Evolutionary conservation across 1,140 invertebrate species (phyloP), one percentile per base, ranked within the genome.

Genomic region (Drosophila nigromelanica): DNA sequence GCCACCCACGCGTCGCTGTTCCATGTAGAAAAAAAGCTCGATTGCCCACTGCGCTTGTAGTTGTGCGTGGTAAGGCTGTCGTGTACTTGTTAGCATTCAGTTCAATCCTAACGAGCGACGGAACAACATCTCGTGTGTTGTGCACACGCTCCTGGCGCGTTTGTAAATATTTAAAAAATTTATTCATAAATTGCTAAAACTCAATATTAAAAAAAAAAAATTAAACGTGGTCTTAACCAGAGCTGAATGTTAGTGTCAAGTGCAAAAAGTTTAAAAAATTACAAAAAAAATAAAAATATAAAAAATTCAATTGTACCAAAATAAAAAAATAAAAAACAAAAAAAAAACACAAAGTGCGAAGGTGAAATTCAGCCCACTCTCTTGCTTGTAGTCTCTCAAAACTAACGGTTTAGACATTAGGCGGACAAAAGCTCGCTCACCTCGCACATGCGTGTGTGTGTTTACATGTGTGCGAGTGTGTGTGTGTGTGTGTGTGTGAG

Each of bases 131-230:
- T 61, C 77, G 76, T 86, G 71, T 80, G 80, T 87, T 81, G 75
- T 76, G 66, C 62, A 47, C 40, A 61, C 42, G 58, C 51, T 64
- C 59, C 67, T 78, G 75, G 63, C 82, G 81, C 82, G 82, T 73
- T 56, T 86, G 82, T 86, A 86, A 86, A 87, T 82, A 86, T 86
- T 86, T 85, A 51, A 83, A 80, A 78, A 80, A 85, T 73, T 80
- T 79, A 71, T 86, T 86, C 63, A 76, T 86, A 78, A 87, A 73
- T 60, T 74, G 51, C 59, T 67, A 59, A 82, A 78, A 77, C 75
- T 68, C 54, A 78, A 86, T 52, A 61, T 60, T 55, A 24, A 4
- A 39, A 60, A 4, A 39, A 60, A 67, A 58, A 58, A 67, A 42
- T 12, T 10, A n/a, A 35, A 35, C 8, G 2, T 35, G 7, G 33